Percentiles rank a stretch among this genome's conserved stretches.
These are phyloP conservation scores for Aphaenogaster floridana DNA, from an alignment of 1,140 invertebrate species.

Conservation along the genomic window DNA sequence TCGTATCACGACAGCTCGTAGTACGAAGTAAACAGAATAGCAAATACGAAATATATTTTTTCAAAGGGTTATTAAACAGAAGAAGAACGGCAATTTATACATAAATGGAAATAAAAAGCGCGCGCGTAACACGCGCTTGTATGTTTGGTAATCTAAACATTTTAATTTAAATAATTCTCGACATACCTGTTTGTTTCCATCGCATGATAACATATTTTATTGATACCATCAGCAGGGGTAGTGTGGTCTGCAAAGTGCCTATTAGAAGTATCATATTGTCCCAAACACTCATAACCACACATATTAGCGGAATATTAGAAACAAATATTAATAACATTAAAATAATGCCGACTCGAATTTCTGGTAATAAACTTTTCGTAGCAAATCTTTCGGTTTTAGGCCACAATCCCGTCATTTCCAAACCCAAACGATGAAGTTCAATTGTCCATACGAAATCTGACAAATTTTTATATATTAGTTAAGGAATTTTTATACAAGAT, in stretches of 20 bases:
- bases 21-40: too few relatives aligned
- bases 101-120: too few relatives aligned
- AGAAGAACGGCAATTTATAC: too few relatives aligned
- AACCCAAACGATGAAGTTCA: conserved; percentile 29
- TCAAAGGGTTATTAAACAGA: too few relatives aligned
- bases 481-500: not conserved
- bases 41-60: too few relatives aligned
- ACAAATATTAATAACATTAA: not conserved
- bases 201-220: conserved; percentile 16
- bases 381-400: not conserved
- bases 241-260: not conserved
- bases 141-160: too few relatives aligned
- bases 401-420: conserved; percentile 32
- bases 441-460: conserved; percentile 61
- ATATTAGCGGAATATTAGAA: not conserved
- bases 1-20: too few relatives aligned
- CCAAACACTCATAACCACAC: not conserved
- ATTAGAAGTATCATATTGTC: conserved; percentile 1
- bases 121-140: too few relatives aligned
- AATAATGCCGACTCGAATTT: not conserved
- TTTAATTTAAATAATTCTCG: not conserved
- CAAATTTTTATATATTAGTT: not conserved
- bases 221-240: not conserved
- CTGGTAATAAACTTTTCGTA: not conserved
- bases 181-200: conserved; percentile 36